Evolutionary conservation across 2,888 invertebrate genomes (phyloP), one percentile per base, ranked within the genome.

Genomic region (Muschampia plurimacula): DNA sequence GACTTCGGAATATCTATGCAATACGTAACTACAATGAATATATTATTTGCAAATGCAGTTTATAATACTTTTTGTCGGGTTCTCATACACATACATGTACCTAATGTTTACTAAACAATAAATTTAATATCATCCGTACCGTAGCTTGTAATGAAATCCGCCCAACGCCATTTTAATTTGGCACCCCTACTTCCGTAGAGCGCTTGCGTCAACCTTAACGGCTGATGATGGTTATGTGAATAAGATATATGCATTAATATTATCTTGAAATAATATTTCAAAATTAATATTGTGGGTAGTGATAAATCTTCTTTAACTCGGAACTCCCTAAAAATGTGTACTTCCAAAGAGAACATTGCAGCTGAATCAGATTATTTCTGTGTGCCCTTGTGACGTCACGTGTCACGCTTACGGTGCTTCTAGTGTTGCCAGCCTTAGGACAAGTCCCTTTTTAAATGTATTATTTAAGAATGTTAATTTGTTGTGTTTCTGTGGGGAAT

Each of bases 291-390:
- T 41, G 1, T 1, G 9, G 41, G 6, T 41, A 5, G 8, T 41
- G 41, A 1, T 41, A 41, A 9, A 41, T 41, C 1, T 44, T 65
- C 44, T 39, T 52, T 36, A 32, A 55, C 49, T 66, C 32, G 52
- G 10, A 63, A 59, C 44, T 39, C 15, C n/a, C 4, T 32, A 32
- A 32, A 49, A 67, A 1, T 32, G n/a, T 52, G 39, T 67, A 59
- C 68, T 67, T 72, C 59, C 10, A 52, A 28, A 66, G 73, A 57
- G 66, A 93, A 92, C 90, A 91, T 91, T 89, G 89, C 89, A 81
- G 81, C 91, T 90, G 89, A 92, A 91, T 91, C 84, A 84, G 85
- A 78, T 84, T 91, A 93, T 92, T 92, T 93, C 86, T 87, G 90
- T 82, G 80, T 84, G 92, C 83, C 90, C 92, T 93, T 91, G 92